phyloP scores from a whole-genome alignment of 2,797 vertebrate genomes.

The Myiotriccus ornatus region DNA sequence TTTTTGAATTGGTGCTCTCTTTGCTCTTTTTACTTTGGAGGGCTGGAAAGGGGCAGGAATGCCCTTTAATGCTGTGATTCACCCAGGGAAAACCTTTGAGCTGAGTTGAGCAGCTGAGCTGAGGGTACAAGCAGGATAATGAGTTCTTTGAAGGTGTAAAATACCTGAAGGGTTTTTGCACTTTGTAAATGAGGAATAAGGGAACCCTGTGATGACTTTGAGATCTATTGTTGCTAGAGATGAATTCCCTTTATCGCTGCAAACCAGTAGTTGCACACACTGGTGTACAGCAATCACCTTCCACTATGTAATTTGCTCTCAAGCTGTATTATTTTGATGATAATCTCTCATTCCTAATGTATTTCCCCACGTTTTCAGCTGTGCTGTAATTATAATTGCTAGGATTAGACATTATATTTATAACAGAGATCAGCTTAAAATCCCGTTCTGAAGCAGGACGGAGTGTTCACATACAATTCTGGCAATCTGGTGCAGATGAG shows the following conservation, averaged over 20 bases:
- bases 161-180: background rate
- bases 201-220: background rate
- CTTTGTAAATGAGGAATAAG: background rate
- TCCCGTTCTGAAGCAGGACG: background rate
- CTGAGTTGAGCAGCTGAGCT: background rate
- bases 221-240: background rate
- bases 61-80: background rate
- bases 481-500: background rate
- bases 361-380: background rate
- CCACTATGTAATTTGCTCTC: background rate
- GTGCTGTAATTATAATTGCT: conserved; percentile 1
- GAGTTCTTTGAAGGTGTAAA: background rate
- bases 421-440: conserved; percentile 1
- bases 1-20: background rate
- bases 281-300: background rate
- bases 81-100: background rate
- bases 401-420: background rate
- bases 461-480: background rate
- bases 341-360: background rate
- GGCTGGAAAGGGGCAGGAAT: background rate
- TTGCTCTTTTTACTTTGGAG: background rate
- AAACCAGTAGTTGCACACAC: background rate
- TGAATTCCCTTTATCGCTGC: background rate
- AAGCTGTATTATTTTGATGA: background rate
- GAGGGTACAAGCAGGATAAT: background rate